phyloP scores from a whole-genome alignment of 2,888 invertebrate species.

The Coelinius sp. region DNA sequence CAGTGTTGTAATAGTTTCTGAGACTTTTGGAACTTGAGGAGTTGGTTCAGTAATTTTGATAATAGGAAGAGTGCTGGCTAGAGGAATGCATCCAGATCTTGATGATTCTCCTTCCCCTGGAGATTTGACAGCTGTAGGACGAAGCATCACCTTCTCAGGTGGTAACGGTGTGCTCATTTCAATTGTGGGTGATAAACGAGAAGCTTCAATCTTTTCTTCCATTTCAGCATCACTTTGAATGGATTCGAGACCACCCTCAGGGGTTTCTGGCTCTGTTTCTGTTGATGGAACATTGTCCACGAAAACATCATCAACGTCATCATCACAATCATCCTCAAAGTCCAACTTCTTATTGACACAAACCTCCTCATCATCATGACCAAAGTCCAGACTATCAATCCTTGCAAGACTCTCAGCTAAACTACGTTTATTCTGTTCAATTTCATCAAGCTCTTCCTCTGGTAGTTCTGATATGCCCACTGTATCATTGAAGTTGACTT shows the following conservation, averaged over 20 bases:
- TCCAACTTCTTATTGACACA: not conserved
- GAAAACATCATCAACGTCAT: not conserved
- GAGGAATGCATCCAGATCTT: slow-evolving; percentile 47
- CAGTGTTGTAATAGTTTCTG: not conserved
- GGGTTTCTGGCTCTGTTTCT: not conserved
- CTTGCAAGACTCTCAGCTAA: slow-evolving; percentile 46
- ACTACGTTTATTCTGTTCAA: slow-evolving; percentile 38
- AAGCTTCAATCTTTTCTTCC: too few species aligned
- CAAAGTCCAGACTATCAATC: slow-evolving; percentile 52
- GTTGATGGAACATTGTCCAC: not conserved
- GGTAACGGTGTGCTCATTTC: too few species aligned
- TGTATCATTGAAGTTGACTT: slow-evolving; percentile 62
- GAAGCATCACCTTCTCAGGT: not conserved
- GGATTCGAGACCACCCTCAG: not conserved
- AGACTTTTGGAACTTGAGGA: too few species aligned
- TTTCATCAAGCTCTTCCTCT: slow-evolving; percentile 40
- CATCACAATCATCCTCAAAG: slow-evolving; percentile 18
- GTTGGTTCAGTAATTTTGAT: not conserved
- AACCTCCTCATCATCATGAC: slow-evolving; percentile 9
- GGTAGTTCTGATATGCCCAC: slow-evolving; percentile 45
- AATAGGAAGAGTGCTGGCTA: not conserved
- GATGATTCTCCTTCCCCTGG: too few species aligned
- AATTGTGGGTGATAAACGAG: too few species aligned
- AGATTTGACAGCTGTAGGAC: not conserved
- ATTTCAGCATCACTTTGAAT: too few species aligned